Base-by-base conservation (phyloP, 1,140 invertebrate genomes). In the Drosophila nannoptera region DNA sequence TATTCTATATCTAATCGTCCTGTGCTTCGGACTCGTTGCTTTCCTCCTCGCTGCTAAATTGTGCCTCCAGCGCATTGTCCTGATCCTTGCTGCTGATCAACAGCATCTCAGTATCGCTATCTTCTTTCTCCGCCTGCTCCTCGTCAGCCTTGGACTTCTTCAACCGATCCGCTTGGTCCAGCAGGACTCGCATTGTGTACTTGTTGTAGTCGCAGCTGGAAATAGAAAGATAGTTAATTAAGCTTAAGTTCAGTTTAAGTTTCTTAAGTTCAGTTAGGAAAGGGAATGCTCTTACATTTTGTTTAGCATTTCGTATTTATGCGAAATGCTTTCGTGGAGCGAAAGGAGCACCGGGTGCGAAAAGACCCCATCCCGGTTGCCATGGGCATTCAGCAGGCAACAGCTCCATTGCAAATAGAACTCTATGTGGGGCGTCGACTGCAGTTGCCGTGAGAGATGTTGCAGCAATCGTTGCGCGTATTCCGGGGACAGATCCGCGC, bases 351-450 rank as follows among this genome's bases (percentile, higher is more conserved):
- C 91, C 0, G 93, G 92, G 80, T 94, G 92, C 22, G 91, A 90
- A 48, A 91, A 90, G 54, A 90, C 90, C 33, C 89, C 88, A 56
- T 90, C 88, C 14, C 69, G 76, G 55, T 88, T 86, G 16, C 93
- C 93, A 87, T 94, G 93, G 33, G 87, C 86, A 5, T 92, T 93
- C 33, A 97, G 82, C 4, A 97, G 89, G 43, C 84, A 83, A 72
- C 94, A 92, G 42, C 94, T 91, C 97, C 97, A 99, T 31, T 92
- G 88, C 0, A 97, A 88, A 90, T 98, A 96, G 88, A 97, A 97
- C 86, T 98, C 95, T 46, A 98, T 87, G 87, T 98, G 97, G 3
- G 92, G 91, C 1, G 95, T 94, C 9, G 90, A 91, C 76, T 97
- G 96, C 12, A 98, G 87, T 55, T 94, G 91, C 12, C 90, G 90